phyloP scores from a whole-genome alignment of 2,113 vertebrate species.

The Gracilinanus agilis region DNA sequence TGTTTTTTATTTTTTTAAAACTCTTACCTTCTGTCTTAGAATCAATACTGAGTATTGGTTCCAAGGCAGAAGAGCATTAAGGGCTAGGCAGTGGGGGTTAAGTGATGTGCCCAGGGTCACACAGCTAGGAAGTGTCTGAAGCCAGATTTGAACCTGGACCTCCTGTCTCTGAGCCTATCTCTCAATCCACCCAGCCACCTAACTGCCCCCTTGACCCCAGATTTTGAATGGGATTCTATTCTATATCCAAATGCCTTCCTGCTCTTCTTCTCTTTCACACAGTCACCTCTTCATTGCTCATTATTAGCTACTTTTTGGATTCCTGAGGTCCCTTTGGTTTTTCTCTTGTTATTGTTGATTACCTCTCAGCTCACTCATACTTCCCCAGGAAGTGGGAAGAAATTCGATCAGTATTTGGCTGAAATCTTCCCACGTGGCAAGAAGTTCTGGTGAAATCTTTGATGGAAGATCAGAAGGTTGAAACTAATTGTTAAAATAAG shows the following conservation, averaged over 20 bases:
- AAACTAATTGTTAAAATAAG: neutral
- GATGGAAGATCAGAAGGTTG: neutral
- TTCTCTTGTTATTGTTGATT: neutral
- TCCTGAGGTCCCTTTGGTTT: neutral
- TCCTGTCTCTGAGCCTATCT: too few relatives aligned
- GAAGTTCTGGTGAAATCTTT: neutral
- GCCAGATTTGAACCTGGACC: too few relatives aligned
- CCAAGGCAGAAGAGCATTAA: too few relatives aligned
- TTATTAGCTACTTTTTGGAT: neutral
- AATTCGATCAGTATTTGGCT: neutral
- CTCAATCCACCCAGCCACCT: too few relatives aligned
- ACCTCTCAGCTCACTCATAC: neutral
- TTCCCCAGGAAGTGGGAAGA: constrained; percentile 3
- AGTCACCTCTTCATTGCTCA: neutral
- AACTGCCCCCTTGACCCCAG: neutral
- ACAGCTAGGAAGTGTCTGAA: too few relatives aligned
- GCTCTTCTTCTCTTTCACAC: neutral
- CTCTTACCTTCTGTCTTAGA: too few relatives aligned
- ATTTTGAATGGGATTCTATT: too few relatives aligned
- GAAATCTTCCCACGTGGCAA: neutral
- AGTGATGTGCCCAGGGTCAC: too few relatives aligned
- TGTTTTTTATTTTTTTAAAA: too few relatives aligned
- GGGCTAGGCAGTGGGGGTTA: too few relatives aligned
- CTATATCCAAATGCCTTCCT: rapidly evolving
- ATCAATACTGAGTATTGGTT: too few relatives aligned